Conservation (phyloP, 2,113 vertebrate species). For the Cyprinodon variegatus region DNA sequence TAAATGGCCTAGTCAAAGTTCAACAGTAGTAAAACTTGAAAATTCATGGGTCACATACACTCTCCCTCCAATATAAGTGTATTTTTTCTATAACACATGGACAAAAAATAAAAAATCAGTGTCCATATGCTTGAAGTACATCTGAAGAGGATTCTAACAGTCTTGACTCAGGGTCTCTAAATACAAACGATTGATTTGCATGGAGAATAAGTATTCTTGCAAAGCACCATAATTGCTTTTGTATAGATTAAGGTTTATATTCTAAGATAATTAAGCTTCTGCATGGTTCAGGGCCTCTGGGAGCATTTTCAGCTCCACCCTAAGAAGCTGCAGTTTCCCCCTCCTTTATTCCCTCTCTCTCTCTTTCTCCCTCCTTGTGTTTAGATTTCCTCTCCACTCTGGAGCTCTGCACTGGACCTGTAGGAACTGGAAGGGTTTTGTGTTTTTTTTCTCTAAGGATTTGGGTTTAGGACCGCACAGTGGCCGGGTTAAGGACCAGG, state of each 20-base stretch:
- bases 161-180: background rate
- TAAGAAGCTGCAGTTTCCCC: slow-evolving; percentile 17
- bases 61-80: background rate
- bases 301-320: slow-evolving; percentile 69
- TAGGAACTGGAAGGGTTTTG: background rate
- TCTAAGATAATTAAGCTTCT: background rate
- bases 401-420: slow-evolving; percentile 36
- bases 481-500: slow-evolving; percentile 10
- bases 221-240: background rate
- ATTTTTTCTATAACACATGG: too few species aligned
- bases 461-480: slow-evolving; percentile 15
- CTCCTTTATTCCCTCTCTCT: background rate
- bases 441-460: background rate
- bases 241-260: background rate
- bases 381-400: slow-evolving; percentile 19
- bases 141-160: background rate
- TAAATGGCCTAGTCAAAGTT: background rate
- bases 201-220: background rate
- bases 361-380: slow-evolving; percentile 11
- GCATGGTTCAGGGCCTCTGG: slow-evolving; percentile 14
- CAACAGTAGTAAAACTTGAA: background rate
- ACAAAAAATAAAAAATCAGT: background rate
- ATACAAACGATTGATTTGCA: background rate
- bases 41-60: too few species aligned
- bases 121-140: background rate